Percentiles rank a stretch among this genome's conserved stretches.
These are phyloP conservation scores for Emydura subglobosa DNA, from an alignment of 2,113 vertebrate species.

Conservation along the genomic window DNA sequence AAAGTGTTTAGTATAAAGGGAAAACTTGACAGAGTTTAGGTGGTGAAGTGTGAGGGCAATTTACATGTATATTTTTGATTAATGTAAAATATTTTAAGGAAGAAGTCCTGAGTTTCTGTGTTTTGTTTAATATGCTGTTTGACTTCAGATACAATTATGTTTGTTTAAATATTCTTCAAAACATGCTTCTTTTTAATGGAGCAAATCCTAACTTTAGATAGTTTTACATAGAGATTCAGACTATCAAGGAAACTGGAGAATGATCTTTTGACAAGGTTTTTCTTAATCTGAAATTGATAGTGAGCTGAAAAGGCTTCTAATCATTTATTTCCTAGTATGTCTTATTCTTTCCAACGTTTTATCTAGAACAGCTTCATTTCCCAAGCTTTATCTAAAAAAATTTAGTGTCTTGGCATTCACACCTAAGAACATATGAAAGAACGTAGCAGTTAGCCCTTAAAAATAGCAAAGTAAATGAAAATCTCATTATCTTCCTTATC, in stretches of 20 bases:
- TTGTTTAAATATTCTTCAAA: background rate
- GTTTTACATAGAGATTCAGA: background rate
- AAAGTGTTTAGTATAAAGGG: background rate
- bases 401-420: background rate
- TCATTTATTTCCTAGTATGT: background rate
- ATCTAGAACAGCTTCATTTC: background rate
- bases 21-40: background rate
- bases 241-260: background rate
- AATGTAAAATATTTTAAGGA: background rate
- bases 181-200: background rate
- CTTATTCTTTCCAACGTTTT: background rate
- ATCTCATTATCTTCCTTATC: background rate
- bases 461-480: background rate
- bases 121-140: background rate
- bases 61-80: background rate
- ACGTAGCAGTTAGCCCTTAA: background rate
- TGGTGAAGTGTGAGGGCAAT: background rate
- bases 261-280: background rate
- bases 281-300: background rate
- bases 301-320: background rate
- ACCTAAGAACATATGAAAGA: background rate
- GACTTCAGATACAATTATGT: background rate
- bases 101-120: background rate
- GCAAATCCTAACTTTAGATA: background rate
- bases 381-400: background rate